A percentile compares a stretch with the other conserved stretches of the same genome.
Evolutionary conservation across 2,888 invertebrate genomes (phyloP).

Genomic region (Petrolisthes manimaculis): DNA sequence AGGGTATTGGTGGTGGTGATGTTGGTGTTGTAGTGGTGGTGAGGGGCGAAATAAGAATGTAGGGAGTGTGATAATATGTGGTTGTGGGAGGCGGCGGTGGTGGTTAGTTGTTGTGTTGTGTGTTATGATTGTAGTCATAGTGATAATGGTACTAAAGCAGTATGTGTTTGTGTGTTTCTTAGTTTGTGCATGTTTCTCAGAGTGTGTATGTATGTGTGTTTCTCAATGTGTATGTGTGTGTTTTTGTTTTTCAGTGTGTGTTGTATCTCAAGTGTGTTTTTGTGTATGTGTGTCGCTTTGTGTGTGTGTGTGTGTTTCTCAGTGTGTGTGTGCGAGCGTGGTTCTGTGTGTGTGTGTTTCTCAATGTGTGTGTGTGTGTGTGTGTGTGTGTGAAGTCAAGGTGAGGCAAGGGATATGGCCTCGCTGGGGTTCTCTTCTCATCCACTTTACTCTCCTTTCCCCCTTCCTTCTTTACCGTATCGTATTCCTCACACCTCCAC

Average conservation of each 20-base stretch:
- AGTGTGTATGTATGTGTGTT: too few species aligned
- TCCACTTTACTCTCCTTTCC: not conserved
- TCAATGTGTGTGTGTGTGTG: constrained; percentile 3
- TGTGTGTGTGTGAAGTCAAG: not conserved
- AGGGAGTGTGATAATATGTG: too few species aligned
- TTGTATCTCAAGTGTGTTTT: too few species aligned
- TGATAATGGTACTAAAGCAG: not conserved
- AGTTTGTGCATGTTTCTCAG: too few species aligned
- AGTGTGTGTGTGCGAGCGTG: constrained; percentile 9
- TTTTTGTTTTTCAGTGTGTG: too few species aligned
- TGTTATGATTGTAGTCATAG: not conserved
- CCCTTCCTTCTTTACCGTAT: not conserved
- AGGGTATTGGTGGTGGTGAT: not conserved
- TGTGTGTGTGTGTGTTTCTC: constrained; percentile 11
- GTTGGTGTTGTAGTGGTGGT: not conserved
- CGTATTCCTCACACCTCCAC: not conserved
- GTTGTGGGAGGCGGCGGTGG: too few species aligned
- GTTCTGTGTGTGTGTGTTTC: constrained; percentile 6
- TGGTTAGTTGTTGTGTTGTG: not conserved
- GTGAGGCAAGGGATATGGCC: not conserved
- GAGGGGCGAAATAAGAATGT: too few species aligned
- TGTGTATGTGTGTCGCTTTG: too few species aligned
- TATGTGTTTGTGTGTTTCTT: not conserved
- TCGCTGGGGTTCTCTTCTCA: not conserved
- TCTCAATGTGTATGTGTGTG: not conserved